Percentiles rank a stretch among this genome's conserved stretches.
Conservation (phyloP, 2,797 vertebrate genomes). For the Ataeniobius toweri region DNA sequence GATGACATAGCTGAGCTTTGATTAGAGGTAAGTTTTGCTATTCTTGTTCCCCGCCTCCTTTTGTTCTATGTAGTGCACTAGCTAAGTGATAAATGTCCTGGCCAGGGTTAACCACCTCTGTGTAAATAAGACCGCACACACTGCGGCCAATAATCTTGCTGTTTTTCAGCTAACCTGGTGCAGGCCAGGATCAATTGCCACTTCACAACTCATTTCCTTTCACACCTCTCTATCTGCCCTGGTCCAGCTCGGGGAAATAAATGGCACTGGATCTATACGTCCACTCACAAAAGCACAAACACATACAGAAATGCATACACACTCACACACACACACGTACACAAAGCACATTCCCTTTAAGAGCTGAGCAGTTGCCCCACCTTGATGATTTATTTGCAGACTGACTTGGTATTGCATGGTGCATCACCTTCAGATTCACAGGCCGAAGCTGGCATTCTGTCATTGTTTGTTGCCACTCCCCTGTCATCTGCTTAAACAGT, state of each 20-base stretch:
- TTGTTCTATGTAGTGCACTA: conserved; percentile 34
- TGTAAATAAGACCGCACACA: conserved; percentile 70
- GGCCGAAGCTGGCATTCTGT: conserved; percentile 75
- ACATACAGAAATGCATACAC: conserved; percentile 33
- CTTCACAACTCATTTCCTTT: conserved; percentile 89
- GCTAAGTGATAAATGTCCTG: conserved; percentile 62
- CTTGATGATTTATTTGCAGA: conserved; percentile 76
- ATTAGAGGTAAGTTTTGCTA: neutral
- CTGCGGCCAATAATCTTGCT: conserved; percentile 60
- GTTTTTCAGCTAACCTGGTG: conserved; percentile 55
- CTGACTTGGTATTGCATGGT: conserved; percentile 55
- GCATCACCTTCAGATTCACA: conserved; percentile 67
- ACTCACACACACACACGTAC: conserved; percentile 30
- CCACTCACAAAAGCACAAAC: conserved; percentile 58
- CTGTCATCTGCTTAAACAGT: conserved; percentile 70
- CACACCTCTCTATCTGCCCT: conserved; percentile 82
- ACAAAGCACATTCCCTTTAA: conserved; percentile 46
- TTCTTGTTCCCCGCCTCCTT: neutral
- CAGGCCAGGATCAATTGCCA: conserved; percentile 82
- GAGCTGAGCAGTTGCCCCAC: conserved; percentile 60
- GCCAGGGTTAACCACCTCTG: conserved; percentile 64
- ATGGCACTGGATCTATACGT: conserved; percentile 80
- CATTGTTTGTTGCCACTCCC: conserved; percentile 79
- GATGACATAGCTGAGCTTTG: neutral
- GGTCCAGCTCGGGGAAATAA: conserved; percentile 78